phyloP scores from a whole-genome alignment of 2,113 vertebrate species.

The Phrynosoma platyrhinos region DNA sequence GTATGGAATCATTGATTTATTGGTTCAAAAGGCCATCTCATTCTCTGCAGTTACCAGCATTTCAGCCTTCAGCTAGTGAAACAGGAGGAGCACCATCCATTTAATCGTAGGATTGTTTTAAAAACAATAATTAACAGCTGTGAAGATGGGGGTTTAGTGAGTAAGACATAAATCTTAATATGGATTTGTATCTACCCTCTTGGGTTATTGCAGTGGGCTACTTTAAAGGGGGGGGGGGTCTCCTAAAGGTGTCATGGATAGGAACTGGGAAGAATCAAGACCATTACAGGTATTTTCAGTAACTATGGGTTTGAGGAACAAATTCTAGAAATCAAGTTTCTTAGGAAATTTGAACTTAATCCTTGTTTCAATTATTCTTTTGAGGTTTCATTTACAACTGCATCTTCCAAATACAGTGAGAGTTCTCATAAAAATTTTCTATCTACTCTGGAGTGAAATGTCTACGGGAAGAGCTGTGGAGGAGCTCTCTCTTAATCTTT shows the following conservation, averaged over 20 bases:
- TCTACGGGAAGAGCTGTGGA: not conserved
- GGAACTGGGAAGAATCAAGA: not conserved
- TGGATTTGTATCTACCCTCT: not conserved
- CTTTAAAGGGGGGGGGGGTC: not conserved
- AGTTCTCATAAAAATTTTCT: not conserved
- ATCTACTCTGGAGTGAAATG: not conserved
- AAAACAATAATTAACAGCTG: constrained; percentile 20
- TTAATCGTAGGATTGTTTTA: not conserved
- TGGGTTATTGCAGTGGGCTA: not conserved
- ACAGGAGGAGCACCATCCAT: not conserved
- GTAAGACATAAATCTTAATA: constrained; percentile 2
- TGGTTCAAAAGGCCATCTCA: not conserved
- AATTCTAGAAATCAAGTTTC: not conserved
- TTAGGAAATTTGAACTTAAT: not conserved
- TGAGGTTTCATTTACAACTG: not conserved
- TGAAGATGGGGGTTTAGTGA: not conserved
- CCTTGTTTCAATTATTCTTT: not conserved
- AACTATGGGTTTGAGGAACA: not conserved
- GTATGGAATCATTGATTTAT: constrained; percentile 5
- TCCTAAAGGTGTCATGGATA: not conserved
- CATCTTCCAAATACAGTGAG: not conserved
- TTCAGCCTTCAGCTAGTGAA: constrained; percentile 4
- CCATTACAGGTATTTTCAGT: not conserved
- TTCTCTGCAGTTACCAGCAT: not conserved
- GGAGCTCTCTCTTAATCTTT: not conserved